Conservation (phyloP, 2,888 invertebrate genomes). For the Xylocampa areola region DNA sequence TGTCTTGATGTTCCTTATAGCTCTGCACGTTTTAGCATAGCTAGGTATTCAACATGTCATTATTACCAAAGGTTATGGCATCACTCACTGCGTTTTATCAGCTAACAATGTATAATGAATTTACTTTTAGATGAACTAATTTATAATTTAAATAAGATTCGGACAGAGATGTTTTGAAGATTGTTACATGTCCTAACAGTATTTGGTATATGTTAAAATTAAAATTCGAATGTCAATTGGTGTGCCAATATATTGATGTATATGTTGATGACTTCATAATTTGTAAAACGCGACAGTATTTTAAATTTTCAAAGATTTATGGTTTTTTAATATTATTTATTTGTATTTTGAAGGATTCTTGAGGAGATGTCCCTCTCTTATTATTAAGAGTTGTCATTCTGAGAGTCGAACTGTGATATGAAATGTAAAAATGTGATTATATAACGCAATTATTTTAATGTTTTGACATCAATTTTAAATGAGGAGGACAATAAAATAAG, state of each 20-base stretch:
- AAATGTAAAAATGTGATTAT: slow-evolving; percentile 76
- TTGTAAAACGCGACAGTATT: slow-evolving; percentile 50
- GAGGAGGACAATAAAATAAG: slow-evolving; percentile 65
- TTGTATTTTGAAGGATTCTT: slow-evolving; percentile 39
- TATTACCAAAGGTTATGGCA: slow-evolving; percentile 51
- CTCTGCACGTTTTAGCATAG: slow-evolving; percentile 30
- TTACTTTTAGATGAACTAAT: slow-evolving; percentile 41
- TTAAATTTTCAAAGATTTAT: slow-evolving; percentile 45
- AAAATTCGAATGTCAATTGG: slow-evolving; percentile 37
- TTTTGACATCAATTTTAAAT: slow-evolving; percentile 62
- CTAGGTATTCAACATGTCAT: slow-evolving; percentile 39
- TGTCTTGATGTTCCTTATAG: slow-evolving; percentile 44
- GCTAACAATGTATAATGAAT: slow-evolving; percentile 21
- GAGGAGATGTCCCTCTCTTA: slow-evolving; percentile 27
- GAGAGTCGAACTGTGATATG: slow-evolving; percentile 63
- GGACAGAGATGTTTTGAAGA: too few relatives aligned
- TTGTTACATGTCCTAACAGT: slow-evolving; percentile 40
- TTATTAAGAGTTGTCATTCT: slow-evolving; percentile 31
- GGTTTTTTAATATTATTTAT: slow-evolving; percentile 47
- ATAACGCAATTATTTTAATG: slow-evolving; percentile 71
- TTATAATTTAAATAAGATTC: slow-evolving; percentile 16
- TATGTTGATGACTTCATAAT: slow-evolving; percentile 38
- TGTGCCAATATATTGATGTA: slow-evolving; percentile 50
- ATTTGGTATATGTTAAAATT: slow-evolving; percentile 32
- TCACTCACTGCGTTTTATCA: slow-evolving; percentile 34